A percentile compares a stretch with the other conserved stretches of the same genome.
These are phyloP conservation scores for Dendroctonus valens DNA, from an alignment of 1,140 invertebrate genomes.

Conservation along the genomic window DNA sequence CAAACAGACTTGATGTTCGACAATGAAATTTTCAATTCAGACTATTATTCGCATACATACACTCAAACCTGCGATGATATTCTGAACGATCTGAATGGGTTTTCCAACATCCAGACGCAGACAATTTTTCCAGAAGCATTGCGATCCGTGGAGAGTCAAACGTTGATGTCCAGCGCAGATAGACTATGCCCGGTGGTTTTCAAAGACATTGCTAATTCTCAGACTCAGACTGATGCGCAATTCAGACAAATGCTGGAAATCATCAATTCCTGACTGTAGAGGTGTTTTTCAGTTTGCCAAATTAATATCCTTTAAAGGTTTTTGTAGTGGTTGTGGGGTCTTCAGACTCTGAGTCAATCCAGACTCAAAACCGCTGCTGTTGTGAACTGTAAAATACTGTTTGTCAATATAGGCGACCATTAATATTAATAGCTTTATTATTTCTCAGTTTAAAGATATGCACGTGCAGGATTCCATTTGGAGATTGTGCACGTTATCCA, in stretches of 20 bases:
- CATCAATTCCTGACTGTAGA: conserved; percentile 49
- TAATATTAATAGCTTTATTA: too few species aligned
- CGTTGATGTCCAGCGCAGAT: conserved; percentile 40
- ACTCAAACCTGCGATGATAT: conserved; percentile 63
- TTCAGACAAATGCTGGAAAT: conserved; percentile 47
- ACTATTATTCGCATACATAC: conserved; percentile 56
- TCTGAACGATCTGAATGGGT: conserved; percentile 52
- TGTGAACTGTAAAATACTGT: too few species aligned
- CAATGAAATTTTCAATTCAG: conserved; percentile 44
- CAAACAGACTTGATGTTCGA: conserved; percentile 56
- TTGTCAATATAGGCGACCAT: too few species aligned
- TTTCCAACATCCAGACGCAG: conserved; percentile 63
- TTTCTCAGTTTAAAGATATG: too few species aligned
- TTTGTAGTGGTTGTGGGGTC: too few species aligned
- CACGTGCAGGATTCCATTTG: too few species aligned
- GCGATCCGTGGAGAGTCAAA: conserved; percentile 48
- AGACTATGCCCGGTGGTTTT: conserved; percentile 27
- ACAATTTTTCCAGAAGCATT: conserved; percentile 50
- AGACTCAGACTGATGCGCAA: conserved; percentile 48
- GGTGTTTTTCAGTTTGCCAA: conserved; percentile 16
- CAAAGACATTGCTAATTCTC: conserved; percentile 43
- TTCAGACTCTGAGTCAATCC: too few species aligned
- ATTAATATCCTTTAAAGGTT: too few species aligned
- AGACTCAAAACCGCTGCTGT: too few species aligned
- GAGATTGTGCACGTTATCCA: too few species aligned